Conservation (phyloP, 2,888 invertebrate genomes). For the Apotomis betuletana region DNA sequence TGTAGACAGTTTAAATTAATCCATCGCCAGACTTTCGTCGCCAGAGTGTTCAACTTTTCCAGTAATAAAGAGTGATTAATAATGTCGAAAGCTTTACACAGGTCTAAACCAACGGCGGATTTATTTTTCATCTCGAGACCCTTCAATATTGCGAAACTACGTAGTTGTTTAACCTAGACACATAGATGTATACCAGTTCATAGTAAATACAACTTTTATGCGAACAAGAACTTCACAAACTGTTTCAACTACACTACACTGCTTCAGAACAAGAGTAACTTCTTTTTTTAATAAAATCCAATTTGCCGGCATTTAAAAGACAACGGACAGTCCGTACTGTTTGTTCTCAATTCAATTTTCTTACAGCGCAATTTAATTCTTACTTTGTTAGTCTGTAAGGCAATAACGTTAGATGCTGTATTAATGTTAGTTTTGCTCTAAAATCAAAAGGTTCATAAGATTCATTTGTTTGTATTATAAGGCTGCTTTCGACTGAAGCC, state of each 20-base stretch:
- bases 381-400: neutral
- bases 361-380: neutral
- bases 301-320: slow-evolving; percentile 14
- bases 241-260: neutral
- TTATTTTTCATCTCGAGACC: too few relatives aligned
- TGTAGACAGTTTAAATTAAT: too few relatives aligned
- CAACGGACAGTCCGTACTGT: slow-evolving; percentile 3
- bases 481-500: too few relatives aligned
- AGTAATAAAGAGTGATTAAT: too few relatives aligned
- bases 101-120: too few relatives aligned
- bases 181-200: too few relatives aligned
- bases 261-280: neutral
- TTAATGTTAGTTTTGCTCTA: neutral
- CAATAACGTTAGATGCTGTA: neutral
- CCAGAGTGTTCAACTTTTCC: too few relatives aligned
- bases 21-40: too few relatives aligned
- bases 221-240: neutral
- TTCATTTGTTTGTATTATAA: too few relatives aligned
- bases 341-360: slow-evolving; percentile 9
- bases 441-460: neutral
- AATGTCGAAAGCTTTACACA: too few relatives aligned
- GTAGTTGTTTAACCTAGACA: too few relatives aligned
- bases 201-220: neutral
- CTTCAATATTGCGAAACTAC: too few relatives aligned
- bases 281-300: slow-evolving; percentile 18